A percentile compares a stretch with the other conserved stretches of the same genome.
Conservation (phyloP, 2,888 invertebrate species). For the Sthenelais limicola region DNA sequence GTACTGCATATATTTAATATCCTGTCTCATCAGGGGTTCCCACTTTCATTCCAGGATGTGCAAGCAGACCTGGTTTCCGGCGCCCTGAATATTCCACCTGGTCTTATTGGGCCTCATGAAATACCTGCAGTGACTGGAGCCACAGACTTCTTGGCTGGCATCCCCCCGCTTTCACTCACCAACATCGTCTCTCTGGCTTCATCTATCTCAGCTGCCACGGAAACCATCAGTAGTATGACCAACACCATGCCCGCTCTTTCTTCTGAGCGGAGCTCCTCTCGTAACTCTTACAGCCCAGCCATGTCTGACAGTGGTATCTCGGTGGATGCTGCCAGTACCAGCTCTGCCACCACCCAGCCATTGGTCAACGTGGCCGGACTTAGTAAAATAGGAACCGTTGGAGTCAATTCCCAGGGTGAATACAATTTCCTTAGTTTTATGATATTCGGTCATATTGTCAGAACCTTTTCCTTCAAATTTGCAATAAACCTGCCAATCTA, state of each 20-base stretch:
- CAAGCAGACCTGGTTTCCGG: slow-evolving; percentile 60
- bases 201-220: slow-evolving; percentile 40
- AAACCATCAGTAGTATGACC: slow-evolving; percentile 48
- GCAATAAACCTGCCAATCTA: no score
- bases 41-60: slow-evolving; percentile 25
- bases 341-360: slow-evolving; percentile 72
- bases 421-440: no score
- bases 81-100: slow-evolving; percentile 65
- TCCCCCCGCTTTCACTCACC: slow-evolving; percentile 49
- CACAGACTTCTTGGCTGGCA: slow-evolving; percentile 49
- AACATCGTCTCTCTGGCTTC: slow-evolving; percentile 44
- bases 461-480: neutral
- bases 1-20: no score
- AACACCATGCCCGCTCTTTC: slow-evolving; percentile 49
- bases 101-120: slow-evolving; percentile 60
- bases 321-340: slow-evolving; percentile 67
- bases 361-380: slow-evolving; percentile 91
- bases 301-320: slow-evolving; percentile 72
- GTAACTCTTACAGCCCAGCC: slow-evolving; percentile 70
- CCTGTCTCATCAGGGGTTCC: no score
- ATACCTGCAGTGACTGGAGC: slow-evolving; percentile 57
- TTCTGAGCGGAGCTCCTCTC: slow-evolving; percentile 58
- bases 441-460: no score
- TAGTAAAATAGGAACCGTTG: slow-evolving; percentile 83
- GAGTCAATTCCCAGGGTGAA: slow-evolving; percentile 75